Evolutionary conservation across 2,888 invertebrate species (phyloP).

Genomic region (Synanthedon formicaeformis): DNA sequence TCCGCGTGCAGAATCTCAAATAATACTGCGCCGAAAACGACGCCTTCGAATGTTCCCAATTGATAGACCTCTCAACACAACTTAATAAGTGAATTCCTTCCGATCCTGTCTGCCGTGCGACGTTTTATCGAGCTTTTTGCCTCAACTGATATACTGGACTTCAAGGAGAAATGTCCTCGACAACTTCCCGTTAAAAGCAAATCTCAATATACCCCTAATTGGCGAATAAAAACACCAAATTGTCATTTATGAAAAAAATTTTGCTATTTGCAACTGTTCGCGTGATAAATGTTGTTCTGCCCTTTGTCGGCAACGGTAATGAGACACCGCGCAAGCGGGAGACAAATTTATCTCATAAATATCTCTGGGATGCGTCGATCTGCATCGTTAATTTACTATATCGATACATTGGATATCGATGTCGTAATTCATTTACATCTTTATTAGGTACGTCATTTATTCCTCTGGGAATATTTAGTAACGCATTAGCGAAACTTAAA

Average conservation of each 20-base stretch:
- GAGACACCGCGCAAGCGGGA: slow-evolving; percentile 45
- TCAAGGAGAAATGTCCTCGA: not conserved
- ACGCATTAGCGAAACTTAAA: not conserved
- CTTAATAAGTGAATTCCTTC: slow-evolving; percentile 33
- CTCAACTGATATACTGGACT: slow-evolving; percentile 17
- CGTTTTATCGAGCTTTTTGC: slow-evolving; percentile 18
- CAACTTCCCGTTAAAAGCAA: not conserved
- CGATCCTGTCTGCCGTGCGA: slow-evolving; percentile 18
- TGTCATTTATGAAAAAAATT: slow-evolving; percentile 22
- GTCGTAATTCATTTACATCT: slow-evolving; percentile 51
- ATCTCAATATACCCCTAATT: not conserved
- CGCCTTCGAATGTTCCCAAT: slow-evolving; percentile 13
- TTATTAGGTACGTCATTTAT: slow-evolving; percentile 48
- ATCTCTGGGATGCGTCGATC: slow-evolving; percentile 54
- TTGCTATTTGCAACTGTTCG: slow-evolving; percentile 56
- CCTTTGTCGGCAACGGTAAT: slow-evolving; percentile 62
- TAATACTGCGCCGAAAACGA: slow-evolving; percentile 1
- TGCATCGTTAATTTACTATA: slow-evolving; percentile 51
- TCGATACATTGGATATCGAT: slow-evolving; percentile 37
- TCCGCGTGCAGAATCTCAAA: slow-evolving; percentile 1
- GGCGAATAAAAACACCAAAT: not conserved
- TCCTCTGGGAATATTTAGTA: not conserved
- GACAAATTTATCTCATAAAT: slow-evolving; percentile 67
- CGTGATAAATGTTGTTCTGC: slow-evolving; percentile 49
- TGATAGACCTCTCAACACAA: slow-evolving; percentile 30